Evolutionary conservation across 35 echinoderm and acorn worm species (phyloP), one percentile per base, ranked within the genome.

Genomic region (Ophioderma brevispina): DNA sequence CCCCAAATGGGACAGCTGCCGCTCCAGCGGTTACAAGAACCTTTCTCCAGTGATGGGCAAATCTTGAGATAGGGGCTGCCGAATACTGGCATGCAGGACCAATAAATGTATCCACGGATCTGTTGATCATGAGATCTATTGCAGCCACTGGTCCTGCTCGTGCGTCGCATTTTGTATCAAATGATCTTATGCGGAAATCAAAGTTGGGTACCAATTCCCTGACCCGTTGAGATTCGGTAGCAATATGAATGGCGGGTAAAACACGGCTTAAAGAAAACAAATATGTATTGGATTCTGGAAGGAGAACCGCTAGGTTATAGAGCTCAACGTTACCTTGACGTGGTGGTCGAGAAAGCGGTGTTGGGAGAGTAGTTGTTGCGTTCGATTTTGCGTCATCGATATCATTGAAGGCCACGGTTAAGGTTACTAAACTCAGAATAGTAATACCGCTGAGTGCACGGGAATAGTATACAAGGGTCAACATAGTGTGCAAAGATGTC

Each of bases 61-160:
- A 70, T 42, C 94, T 82, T 32, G 85, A 85, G 2, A 96, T 81
- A 4, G 90, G 90, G 34, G 90, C 90, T 37, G 41, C 79, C 4
- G 87, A 75, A 33, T 92, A 88, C 32, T 76, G 36, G 31, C 94
- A 96, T 1, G 41, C 90, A 18, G 94, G 94, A 14, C 94, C 94
- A 18, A 96, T 21, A 33, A 89, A 38, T 13, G 86, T 46, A 75
- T 96, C 90, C 14, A 89, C 77, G 32, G 21, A 25, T 70, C 59
- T 70, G n/a, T 70, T 70, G 28, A 70, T 70, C 59, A 70, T 70
- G 10, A 70, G 28, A 70, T 70, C 59, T 13, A 70, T 25, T 15
- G 59, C 59, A 70, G 17, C 28, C 1, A 70, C n/a, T 25, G 59
- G 59, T 25, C 17, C 59, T 25, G 15, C 1, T 70, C 4, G 15